Percentiles rank a stretch among this genome's conserved stretches.
Evolutionary conservation across 2,113 vertebrate species (phyloP).

Genomic region (Verasper variegatus): DNA sequence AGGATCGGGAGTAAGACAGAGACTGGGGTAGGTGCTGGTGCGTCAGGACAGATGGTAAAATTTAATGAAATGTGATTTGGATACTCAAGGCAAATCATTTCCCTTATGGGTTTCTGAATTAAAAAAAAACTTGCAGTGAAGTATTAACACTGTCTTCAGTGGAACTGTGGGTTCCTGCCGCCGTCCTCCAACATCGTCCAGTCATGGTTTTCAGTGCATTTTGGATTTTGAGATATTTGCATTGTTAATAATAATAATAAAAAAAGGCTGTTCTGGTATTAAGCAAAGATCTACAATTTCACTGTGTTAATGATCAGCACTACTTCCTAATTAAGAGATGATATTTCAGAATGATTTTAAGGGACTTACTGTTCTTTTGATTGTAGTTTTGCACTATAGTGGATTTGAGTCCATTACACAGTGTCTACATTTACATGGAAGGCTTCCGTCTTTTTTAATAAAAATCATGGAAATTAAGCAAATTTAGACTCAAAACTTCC

Average conservation of each 20-base stretch:
- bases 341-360: constrained; percentile 8
- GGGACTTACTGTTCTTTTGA: neutral
- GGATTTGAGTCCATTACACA: neutral
- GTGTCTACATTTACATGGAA: constrained; percentile 16
- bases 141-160: constrained; percentile 46
- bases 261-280: neutral
- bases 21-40: constrained; percentile 48
- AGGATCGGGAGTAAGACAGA: constrained; percentile 42
- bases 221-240: constrained; percentile 8
- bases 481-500: constrained; percentile 6
- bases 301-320: no score
- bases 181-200: neutral
- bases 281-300: neutral
- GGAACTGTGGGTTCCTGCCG: constrained; percentile 9
- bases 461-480: constrained; percentile 11
- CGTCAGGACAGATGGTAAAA: constrained; percentile 65
- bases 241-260: constrained; percentile 13
- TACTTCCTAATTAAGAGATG: neutral
- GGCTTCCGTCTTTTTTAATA: constrained; percentile 2
- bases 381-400: neutral
- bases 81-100: constrained; percentile 59
- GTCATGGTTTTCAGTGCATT: constrained; percentile 3
- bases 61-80: constrained; percentile 69
- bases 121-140: constrained; percentile 45
- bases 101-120: constrained; percentile 53